Conservation (phyloP, 2,797 vertebrate species). For the Notoglanidium macrostoma region DNA sequence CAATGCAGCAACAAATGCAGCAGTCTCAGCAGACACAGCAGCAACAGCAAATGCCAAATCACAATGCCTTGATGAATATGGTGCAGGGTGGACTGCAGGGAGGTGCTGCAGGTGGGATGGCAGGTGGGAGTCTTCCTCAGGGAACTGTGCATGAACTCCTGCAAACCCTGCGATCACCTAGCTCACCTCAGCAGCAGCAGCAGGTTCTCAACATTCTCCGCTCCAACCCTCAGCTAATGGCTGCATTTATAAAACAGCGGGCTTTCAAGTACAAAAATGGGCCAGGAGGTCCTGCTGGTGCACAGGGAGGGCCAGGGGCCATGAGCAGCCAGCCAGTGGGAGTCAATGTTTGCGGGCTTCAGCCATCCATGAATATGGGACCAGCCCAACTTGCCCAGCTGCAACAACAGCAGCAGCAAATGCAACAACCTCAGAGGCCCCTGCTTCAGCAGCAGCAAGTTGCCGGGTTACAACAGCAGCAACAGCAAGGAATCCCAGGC, state of each 20-base stretch:
- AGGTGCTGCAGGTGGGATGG: conserved; percentile 70
- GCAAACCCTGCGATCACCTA: conserved; percentile 91
- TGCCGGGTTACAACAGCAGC: conserved; percentile 66
- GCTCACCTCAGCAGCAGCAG: conserved; percentile 93
- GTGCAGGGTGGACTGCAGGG: conserved; percentile 67
- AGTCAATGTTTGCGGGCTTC: conserved; percentile 70
- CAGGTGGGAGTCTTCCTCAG: conserved; percentile 82
- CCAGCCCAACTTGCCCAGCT: conserved; percentile 69
- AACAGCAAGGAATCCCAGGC: conserved; percentile 73
- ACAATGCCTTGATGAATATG: conserved; percentile 69
- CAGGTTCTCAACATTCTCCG: conserved; percentile 96
- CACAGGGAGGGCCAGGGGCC: conserved; percentile 67
- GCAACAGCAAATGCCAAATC: conserved; percentile 73
- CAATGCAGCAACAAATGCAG: conserved; percentile 73
- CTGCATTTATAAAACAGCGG: conserved; percentile 95
- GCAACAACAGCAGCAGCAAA: conserved; percentile 65
- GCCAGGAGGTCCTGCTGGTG: conserved; percentile 63
- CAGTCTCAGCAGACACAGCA: conserved; percentile 63
- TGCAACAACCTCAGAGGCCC: conserved; percentile 60
- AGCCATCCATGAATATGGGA: conserved; percentile 82
- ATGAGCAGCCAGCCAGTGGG: conserved; percentile 68
- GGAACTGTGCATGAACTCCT: conserved; percentile 91
- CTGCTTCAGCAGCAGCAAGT: conserved; percentile 68
- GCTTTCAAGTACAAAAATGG: conserved; percentile 86
- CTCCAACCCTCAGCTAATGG: conserved; percentile 93